A percentile compares a stretch with the other conserved stretches of the same genome.
Conservation (phyloP, 2,113 vertebrate genomes). For the cattle (Bos taurus) region ARS-UCD2.0 NC_037349.1:58943501-58944000, state of each 20-base stretch:
- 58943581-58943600: background rate
- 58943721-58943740: accelerated
- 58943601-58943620: background rate
- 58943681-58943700: accelerated
- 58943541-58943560: background rate
- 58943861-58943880: background rate
- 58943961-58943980: background rate
- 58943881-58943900: accelerated
- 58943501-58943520: background rate
- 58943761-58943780: accelerated
- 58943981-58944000: background rate
- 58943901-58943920: accelerated
- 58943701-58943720: background rate
- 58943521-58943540: background rate
- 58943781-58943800: background rate
- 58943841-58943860: background rate
- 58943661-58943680: accelerated
- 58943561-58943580: background rate
- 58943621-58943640: background rate
- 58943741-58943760: accelerated
- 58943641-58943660: background rate
- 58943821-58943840: background rate
- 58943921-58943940: background rate
- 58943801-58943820: background rate
- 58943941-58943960: background rate